phyloP scores from a whole-genome alignment of 2,113 vertebrate genomes.

The Astur gentilis region DNA sequence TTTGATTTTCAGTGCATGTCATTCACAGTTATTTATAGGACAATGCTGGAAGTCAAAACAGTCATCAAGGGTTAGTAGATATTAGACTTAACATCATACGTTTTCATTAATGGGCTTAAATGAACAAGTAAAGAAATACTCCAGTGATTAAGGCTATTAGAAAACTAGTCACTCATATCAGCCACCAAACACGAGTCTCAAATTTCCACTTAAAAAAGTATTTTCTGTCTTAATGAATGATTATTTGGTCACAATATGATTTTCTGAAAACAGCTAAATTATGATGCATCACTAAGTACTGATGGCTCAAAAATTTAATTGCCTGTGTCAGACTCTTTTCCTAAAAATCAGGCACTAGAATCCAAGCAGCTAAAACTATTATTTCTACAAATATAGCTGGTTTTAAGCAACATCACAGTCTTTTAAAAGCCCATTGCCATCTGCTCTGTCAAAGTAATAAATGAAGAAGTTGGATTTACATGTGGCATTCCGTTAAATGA shows the following conservation, averaged over 20 bases:
- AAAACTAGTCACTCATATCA: constrained; percentile 55
- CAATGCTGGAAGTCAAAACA: constrained; percentile 66
- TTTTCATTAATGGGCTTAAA: constrained; percentile 56
- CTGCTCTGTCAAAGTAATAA: constrained; percentile 54
- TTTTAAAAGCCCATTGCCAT: constrained; percentile 51
- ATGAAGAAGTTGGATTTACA: constrained; percentile 52
- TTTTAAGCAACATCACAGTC: constrained; percentile 22
- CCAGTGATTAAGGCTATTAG: constrained; percentile 45
- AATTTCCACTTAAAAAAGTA: constrained; percentile 33
- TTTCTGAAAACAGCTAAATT: constrained; percentile 49
- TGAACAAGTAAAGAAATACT: constrained; percentile 47
- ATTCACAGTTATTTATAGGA: constrained; percentile 69
- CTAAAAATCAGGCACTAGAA: constrained; percentile 27
- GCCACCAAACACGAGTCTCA: neutral
- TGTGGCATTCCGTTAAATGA: constrained; percentile 41
- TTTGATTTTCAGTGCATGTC: constrained; percentile 64
- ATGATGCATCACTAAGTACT: constrained; percentile 38
- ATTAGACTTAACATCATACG: constrained; percentile 52
- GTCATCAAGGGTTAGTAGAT: constrained; percentile 61
- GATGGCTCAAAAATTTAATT: constrained; percentile 47
- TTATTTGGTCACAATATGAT: constrained; percentile 37
- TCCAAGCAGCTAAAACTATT: constrained; percentile 5
- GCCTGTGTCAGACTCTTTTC: constrained; percentile 22
- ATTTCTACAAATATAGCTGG: constrained; percentile 17
- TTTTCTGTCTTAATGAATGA: constrained; percentile 31